phyloP scores from a whole-genome alignment of 2,113 vertebrate species.

The Scytalopus superciliaris region DNA sequence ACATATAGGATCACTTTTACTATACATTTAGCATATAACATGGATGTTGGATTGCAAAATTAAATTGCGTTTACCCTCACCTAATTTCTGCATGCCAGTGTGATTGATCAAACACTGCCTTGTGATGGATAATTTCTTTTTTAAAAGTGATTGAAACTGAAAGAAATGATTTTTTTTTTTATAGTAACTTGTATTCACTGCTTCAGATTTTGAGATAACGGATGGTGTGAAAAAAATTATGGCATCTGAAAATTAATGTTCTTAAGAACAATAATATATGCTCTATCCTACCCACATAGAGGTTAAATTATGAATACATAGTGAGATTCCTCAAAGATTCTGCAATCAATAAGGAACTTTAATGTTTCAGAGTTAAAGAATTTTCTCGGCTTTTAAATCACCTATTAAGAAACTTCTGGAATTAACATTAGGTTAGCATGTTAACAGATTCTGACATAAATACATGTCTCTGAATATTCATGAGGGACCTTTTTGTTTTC shows the following conservation, averaged over 20 bases:
- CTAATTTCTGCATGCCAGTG: neutral
- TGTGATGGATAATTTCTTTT: neutral
- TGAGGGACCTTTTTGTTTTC: neutral
- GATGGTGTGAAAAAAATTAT: neutral
- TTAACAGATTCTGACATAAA: neutral
- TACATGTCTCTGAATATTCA: rapidly evolving
- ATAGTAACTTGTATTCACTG: neutral
- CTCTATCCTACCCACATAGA: neutral
- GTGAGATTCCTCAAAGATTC: neutral
- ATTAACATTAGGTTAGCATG: neutral
- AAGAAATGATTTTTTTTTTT: neutral
- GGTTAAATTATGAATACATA: neutral
- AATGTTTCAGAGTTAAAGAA: neutral
- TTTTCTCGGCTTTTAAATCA: neutral
- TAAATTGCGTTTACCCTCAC: neutral
- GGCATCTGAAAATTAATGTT: neutral
- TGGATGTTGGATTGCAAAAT: neutral
- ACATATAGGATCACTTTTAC: neutral
- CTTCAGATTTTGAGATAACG: neutral
- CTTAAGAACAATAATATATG: neutral
- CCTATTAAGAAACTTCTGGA: neutral
- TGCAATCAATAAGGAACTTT: neutral
- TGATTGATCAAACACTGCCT: neutral
- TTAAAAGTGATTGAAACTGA: neutral
- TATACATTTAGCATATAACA: neutral